Conservation (phyloP, 2,113 vertebrate species). For the Arizona elegans region DNA sequence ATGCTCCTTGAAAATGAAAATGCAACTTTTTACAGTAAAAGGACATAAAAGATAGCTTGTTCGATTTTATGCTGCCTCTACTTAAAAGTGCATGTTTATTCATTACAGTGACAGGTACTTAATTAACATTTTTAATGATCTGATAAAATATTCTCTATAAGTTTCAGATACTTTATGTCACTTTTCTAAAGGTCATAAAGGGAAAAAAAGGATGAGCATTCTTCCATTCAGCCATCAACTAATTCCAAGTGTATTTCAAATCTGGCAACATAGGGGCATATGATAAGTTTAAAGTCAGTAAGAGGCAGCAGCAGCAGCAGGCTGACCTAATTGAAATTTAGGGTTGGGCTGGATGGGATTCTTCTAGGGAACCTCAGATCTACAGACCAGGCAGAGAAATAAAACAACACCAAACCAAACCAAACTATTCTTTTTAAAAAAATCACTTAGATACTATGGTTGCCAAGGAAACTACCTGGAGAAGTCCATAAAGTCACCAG, state of each 20-base stretch:
- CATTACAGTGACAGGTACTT: background rate
- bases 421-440: background rate
- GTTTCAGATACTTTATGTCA: background rate
- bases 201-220: background rate
- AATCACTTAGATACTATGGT: background rate
- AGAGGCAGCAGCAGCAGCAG: background rate
- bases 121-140: background rate
- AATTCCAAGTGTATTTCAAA: background rate
- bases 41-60: background rate
- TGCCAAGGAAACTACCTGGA: background rate
- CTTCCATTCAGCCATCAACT: background rate
- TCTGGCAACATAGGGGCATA: background rate
- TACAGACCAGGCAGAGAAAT: background rate
- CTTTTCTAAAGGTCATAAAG: background rate
- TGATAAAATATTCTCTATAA: background rate
- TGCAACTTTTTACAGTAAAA: background rate
- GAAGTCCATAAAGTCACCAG: background rate
- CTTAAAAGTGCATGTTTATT: background rate
- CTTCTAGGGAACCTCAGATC: background rate
- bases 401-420: background rate
- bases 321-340: background rate
- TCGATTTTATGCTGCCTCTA: background rate
- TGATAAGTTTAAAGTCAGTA: background rate
- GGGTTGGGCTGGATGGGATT: background rate
- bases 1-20: background rate